Evolutionary conservation across 2,888 invertebrate genomes (phyloP).

Genomic region (Pedicia rivosa): DNA sequence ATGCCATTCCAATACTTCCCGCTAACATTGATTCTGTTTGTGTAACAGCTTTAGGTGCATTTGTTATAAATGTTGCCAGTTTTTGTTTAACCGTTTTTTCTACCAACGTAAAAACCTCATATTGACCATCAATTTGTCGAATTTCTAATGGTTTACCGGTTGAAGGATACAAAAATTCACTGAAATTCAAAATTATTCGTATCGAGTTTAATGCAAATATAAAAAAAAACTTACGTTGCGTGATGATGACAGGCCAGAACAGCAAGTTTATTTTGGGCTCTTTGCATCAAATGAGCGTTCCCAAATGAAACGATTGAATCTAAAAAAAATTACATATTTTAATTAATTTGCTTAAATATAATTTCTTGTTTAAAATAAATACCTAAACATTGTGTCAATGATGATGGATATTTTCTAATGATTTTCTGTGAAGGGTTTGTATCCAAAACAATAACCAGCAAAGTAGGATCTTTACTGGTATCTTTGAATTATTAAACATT

Average conservation of each 20-base stretch:
- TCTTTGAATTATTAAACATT: too few relatives aligned
- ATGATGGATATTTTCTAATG: slow-evolving; percentile 55
- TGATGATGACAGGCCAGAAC: slow-evolving; percentile 78
- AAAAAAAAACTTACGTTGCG: too few relatives aligned
- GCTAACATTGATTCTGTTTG: slow-evolving; percentile 64
- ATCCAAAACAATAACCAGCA: slow-evolving; percentile 69
- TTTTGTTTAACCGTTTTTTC: slow-evolving; percentile 71
- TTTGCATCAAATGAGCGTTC: slow-evolving; percentile 87
- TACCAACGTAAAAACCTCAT: slow-evolving; percentile 75
- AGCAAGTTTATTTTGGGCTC: slow-evolving; percentile 70
- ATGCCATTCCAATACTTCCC: slow-evolving; percentile 75
- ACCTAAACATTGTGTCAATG: slow-evolving; percentile 64
- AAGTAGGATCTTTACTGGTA: slow-evolving; percentile 36
- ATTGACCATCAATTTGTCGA: slow-evolving; percentile 78
- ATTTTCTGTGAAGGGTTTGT: slow-evolving; percentile 78
- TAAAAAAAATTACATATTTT: too few relatives aligned
- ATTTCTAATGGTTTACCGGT: slow-evolving; percentile 51
- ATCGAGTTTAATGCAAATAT: too few relatives aligned
- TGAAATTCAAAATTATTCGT: too few relatives aligned
- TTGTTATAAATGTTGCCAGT: slow-evolving; percentile 36
- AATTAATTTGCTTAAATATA: too few relatives aligned
- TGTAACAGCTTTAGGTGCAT: slow-evolving; percentile 30
- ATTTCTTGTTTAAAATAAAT: too few relatives aligned
- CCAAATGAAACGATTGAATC: slow-evolving; percentile 81
- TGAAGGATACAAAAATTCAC: slow-evolving; percentile 68